These are phyloP conservation scores for Noctuana brunneofusca DNA, from an alignment of 2,888 invertebrate species.

Conservation along the genomic window DNA sequence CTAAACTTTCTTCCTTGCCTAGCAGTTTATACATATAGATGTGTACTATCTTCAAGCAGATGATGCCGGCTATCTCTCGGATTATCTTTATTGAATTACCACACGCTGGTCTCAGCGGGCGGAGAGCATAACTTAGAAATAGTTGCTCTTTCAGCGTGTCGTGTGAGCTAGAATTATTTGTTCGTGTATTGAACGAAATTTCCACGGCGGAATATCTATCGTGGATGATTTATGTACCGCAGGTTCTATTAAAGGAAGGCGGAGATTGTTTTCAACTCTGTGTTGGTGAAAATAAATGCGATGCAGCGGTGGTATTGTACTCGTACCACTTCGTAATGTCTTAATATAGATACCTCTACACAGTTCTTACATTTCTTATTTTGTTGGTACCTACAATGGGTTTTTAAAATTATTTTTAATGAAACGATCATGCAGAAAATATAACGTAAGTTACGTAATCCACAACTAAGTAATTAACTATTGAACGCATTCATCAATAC, in stretches of 20 bases:
- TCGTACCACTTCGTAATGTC: background rate
- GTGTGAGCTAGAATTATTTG: constrained; percentile 44
- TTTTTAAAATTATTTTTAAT: no score
- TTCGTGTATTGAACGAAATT: constrained; percentile 43
- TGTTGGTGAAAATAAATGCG: constrained; percentile 21
- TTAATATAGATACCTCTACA: no score
- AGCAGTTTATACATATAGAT: background rate
- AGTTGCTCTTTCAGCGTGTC: constrained; percentile 47
- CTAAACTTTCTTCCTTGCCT: background rate
- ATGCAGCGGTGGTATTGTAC: constrained; percentile 6
- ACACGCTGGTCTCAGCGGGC: constrained; percentile 72
- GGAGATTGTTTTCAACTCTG: constrained; percentile 28
- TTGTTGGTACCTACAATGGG: no score
- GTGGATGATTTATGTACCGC: constrained; percentile 32
- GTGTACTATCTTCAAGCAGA: background rate
- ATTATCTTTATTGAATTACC: constrained; percentile 79
- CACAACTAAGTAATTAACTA: no score
- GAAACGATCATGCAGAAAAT: no score
- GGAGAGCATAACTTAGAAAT: constrained; percentile 46
- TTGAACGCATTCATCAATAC: no score
- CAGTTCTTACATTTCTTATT: no score
- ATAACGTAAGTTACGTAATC: no score
- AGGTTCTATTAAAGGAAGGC: constrained; percentile 28
- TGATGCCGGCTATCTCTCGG: constrained; percentile 53
- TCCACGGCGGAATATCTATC: constrained; percentile 35